A percentile compares a stretch with the other conserved stretches of the same genome.
Conservation (phyloP, 2,888 invertebrate genomes). For the Adelphocoris suturalis region DNA sequence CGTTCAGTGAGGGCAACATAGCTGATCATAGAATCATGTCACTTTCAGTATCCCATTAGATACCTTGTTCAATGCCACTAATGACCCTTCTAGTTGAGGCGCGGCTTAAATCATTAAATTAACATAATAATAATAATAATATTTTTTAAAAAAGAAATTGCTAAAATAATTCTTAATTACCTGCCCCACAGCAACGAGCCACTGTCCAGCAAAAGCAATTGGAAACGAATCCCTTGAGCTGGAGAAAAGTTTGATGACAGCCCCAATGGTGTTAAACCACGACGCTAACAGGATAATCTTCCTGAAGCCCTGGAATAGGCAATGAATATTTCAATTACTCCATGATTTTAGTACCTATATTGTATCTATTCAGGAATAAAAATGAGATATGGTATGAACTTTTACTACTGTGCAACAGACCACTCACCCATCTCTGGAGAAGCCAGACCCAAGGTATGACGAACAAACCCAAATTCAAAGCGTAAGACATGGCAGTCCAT, state of each 20-base stretch:
- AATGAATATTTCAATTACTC: not conserved
- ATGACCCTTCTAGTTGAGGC: too few species aligned
- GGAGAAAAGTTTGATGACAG: slow-evolving; percentile 95
- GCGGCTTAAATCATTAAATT: too few species aligned
- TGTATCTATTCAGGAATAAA: too few species aligned
- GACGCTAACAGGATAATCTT: slow-evolving; percentile 90
- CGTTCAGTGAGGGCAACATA: too few species aligned
- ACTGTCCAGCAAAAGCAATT: slow-evolving; percentile 93
- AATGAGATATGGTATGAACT: too few species aligned
- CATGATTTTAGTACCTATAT: not conserved
- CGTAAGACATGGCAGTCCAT: slow-evolving; percentile 98
- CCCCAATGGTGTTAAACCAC: slow-evolving; percentile 90
- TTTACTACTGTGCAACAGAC: too few species aligned
- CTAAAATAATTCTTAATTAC: slow-evolving; percentile 79
- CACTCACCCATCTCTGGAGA: slow-evolving; percentile 92
- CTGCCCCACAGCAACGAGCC: slow-evolving; percentile 91
- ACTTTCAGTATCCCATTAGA: too few species aligned
- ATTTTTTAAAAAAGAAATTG: too few species aligned
- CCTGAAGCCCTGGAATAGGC: slow-evolving; percentile 86
- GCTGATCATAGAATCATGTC: too few species aligned
- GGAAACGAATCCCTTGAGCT: slow-evolving; percentile 91
- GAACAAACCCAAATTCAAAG: slow-evolving; percentile 97
- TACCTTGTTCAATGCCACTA: too few species aligned
- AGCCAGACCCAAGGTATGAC: slow-evolving; percentile 98
- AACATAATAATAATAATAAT: too few species aligned